phyloP scores from a whole-genome alignment of 1,140 invertebrate genomes.

The Spodoptera frugiperda region DNA sequence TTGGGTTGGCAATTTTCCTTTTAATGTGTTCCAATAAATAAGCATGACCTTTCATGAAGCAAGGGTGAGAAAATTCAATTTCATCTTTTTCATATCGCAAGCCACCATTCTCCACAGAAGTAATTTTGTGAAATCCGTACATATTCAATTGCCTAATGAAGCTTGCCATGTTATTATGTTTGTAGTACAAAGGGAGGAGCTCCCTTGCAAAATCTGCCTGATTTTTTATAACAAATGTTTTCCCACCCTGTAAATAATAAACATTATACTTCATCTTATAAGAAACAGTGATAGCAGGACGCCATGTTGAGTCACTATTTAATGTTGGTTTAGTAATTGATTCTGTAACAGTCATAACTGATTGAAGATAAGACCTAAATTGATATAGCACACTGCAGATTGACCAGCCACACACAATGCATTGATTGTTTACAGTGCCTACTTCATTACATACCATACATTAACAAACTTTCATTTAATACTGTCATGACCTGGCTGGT shows the following conservation, averaged over 20 bases:
- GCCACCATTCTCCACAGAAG: constrained; percentile 95
- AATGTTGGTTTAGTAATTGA: neutral
- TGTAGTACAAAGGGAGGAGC: constrained; percentile 98
- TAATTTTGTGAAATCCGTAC: constrained; percentile 99
- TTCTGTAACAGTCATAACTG: neutral
- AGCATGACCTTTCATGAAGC: constrained; percentile 95
- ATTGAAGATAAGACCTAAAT: neutral
- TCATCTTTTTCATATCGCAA: constrained; percentile 96
- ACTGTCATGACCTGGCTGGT: neutral
- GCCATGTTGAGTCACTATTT: neutral
- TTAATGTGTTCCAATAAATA: constrained; percentile 96
- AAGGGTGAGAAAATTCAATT: constrained; percentile 98
- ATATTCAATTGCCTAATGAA: constrained; percentile 99
- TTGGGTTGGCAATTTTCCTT: constrained; percentile 91
- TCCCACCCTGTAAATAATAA: constrained; percentile 91
- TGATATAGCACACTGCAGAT: neutral
- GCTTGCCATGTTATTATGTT: constrained; percentile 99
- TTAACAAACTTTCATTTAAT: neutral
- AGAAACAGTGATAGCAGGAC: neutral
- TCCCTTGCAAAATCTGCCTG: constrained; percentile 97
- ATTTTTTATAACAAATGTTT: constrained; percentile 97
- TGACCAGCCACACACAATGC: neutral
- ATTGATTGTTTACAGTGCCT: constrained; percentile 5
- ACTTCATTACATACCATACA: neutral
- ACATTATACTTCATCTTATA: neutral